Conservation (phyloP, 2,888 invertebrate species). For the Platerodrilus igneus region DNA sequence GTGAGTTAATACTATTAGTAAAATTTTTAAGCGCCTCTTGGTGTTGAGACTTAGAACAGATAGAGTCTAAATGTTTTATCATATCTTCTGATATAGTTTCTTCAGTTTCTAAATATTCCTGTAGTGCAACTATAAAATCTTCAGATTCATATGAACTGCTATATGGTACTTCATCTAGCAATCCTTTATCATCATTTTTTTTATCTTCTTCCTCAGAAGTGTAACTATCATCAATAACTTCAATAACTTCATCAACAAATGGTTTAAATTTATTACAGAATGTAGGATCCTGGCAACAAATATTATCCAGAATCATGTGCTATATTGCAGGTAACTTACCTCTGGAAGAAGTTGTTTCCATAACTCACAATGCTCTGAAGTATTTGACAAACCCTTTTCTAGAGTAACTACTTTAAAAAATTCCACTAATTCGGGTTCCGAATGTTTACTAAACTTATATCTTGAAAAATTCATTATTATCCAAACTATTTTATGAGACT, state of each 20-base stretch:
- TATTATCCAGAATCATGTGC: not conserved
- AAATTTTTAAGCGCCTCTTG: constrained; percentile 15
- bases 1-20: constrained; percentile 11
- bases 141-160: constrained; percentile 10
- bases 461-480: constrained; percentile 15
- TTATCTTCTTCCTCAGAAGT: constrained; percentile 15
- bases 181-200: not conserved
- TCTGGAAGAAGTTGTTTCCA: constrained; percentile 15
- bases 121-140: constrained; percentile 14
- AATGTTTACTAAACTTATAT: constrained; percentile 22
- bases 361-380: not conserved
- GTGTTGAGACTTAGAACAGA: constrained; percentile 8
- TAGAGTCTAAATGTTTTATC: constrained; percentile 15
- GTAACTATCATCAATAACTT: too few species aligned
- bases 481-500: not conserved
- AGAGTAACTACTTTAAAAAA: constrained; percentile 18
- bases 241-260: constrained; percentile 10
- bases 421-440: constrained; percentile 16
- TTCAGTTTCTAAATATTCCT: constrained; percentile 20
- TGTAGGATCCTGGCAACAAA: too few species aligned
- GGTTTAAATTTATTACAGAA: constrained; percentile 8
- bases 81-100: constrained; percentile 12
- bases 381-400: not conserved
- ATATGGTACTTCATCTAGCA: not conserved
- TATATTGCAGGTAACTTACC: constrained; percentile 7